These are phyloP conservation scores for Thymelicus sylvestris DNA, from an alignment of 2,888 invertebrate genomes.

Conservation along the genomic window DNA sequence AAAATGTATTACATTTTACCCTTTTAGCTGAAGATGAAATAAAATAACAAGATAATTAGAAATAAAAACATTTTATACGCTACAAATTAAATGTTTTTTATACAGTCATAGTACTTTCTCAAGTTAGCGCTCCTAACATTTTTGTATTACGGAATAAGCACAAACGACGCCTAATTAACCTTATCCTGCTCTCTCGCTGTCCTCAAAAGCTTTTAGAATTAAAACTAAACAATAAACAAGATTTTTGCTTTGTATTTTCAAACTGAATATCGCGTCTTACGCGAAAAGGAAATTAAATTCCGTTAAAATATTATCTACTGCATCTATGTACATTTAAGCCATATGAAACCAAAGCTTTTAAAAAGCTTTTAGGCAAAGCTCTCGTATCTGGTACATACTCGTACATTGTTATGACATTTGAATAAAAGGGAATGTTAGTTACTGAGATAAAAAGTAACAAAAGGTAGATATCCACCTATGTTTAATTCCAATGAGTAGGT, in stretches of 20 bases:
- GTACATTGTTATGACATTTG: conserved; percentile 21
- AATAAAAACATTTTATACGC: neutral
- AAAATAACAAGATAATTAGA: neutral
- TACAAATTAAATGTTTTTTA: conserved; percentile 22
- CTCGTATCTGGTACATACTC: conserved; percentile 13
- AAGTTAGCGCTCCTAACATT: conserved; percentile 30
- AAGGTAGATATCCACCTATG: too few relatives aligned
- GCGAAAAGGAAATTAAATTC: conserved; percentile 29
- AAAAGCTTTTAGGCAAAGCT: conserved; percentile 36
- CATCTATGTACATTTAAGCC: conserved; percentile 34
- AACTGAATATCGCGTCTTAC: conserved; percentile 15
- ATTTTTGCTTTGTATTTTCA: conserved; percentile 31
- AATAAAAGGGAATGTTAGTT: conserved; percentile 2
- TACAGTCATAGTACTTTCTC: conserved; percentile 20
- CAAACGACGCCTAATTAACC: conserved; percentile 37
- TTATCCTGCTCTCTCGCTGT: conserved; percentile 32
- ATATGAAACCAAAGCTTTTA: conserved; percentile 35
- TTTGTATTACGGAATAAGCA: conserved; percentile 33
- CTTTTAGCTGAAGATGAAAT: neutral
- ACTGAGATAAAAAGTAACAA: neutral
- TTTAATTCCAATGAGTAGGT: too few relatives aligned
- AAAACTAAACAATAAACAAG: conserved; percentile 38
- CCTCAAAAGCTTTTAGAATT: conserved; percentile 36
- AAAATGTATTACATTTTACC: too few relatives aligned
- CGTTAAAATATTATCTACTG: conserved; percentile 26